Evolutionary conservation across 2,113 vertebrate genomes (phyloP).

Genomic region (Nipponia nippon): DNA sequence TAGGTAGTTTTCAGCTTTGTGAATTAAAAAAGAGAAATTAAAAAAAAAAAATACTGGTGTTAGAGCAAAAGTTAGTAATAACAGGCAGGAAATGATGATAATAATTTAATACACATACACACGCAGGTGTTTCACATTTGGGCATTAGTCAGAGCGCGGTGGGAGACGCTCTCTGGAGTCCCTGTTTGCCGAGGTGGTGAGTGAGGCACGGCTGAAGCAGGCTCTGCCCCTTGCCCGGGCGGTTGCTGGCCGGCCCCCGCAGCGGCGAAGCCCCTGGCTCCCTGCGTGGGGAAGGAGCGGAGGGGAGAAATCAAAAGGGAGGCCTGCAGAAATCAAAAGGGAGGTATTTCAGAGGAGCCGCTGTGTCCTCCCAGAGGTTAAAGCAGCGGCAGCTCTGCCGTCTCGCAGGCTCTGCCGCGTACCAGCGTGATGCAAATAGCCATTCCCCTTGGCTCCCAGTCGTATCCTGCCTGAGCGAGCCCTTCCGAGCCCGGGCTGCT

Average conservation of each 20-base stretch:
- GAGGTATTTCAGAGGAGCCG: background rate
- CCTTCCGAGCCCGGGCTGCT: slow-evolving; percentile 13
- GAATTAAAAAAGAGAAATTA: background rate
- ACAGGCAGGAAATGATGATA: slow-evolving; percentile 45
- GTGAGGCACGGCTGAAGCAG: background rate
- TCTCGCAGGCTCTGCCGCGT: background rate
- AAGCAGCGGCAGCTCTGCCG: slow-evolving; percentile 15
- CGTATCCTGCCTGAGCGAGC: slow-evolving; percentile 40
- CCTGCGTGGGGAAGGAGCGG: background rate
- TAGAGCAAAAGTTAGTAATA: slow-evolving; percentile 9
- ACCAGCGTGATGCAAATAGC: background rate
- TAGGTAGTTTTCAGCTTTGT: background rate
- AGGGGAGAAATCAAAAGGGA: background rate
- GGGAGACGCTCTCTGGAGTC: background rate
- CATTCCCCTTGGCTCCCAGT: slow-evolving; percentile 15
- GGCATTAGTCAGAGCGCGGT: background rate
- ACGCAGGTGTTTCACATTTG: slow-evolving; percentile 33
- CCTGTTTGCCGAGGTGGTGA: background rate
- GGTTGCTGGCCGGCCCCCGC: background rate
- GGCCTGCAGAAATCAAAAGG: background rate
- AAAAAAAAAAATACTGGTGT: background rate
- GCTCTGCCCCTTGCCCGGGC: background rate
- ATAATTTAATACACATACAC: background rate
- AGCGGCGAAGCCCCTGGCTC: background rate
- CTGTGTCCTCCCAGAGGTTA: background rate